Evolutionary conservation across 37 sponge, comb jelly and placozoan genomes (phyloP).

Genomic region (Lycopodina hypogea): DNA sequence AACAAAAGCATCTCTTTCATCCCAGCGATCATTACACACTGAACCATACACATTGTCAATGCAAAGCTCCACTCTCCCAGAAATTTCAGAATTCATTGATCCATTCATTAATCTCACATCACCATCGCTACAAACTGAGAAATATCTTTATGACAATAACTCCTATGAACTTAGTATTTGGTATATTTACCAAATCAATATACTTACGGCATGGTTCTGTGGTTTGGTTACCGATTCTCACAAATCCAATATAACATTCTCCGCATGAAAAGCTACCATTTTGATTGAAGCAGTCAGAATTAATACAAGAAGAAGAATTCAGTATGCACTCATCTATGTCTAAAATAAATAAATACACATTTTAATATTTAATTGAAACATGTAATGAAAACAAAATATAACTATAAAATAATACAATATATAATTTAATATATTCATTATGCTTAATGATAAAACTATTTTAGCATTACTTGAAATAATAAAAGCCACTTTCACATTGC

Average conservation of each 20-base stretch:
- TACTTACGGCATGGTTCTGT: background rate
- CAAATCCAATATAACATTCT: background rate
- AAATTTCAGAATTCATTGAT: background rate
- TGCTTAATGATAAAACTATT: background rate
- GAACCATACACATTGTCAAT: conserved; percentile 17
- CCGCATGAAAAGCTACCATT: conserved; percentile 4
- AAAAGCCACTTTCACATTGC: too few species aligned
- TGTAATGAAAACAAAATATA: conserved; percentile 13
- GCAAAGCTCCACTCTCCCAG: conserved; percentile 46
- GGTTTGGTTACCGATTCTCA: background rate
- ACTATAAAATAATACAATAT: conserved; percentile 8
- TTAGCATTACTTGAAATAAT: background rate
- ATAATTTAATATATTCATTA: background rate
- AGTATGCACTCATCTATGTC: conserved; percentile 12
- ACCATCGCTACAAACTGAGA: conserved; percentile 15
- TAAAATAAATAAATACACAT: too few species aligned
- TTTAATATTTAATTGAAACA: too few species aligned
- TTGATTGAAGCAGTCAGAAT: conserved; percentile 23
- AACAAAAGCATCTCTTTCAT: conserved; percentile 31
- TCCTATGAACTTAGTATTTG: background rate
- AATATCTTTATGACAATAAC: background rate
- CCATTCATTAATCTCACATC: conserved; percentile 34
- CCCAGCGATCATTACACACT: conserved; percentile 49
- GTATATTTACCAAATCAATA: background rate
- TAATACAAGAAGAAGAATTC: background rate